A percentile compares a stretch with the other conserved stretches of the same genome.
phyloP scores from a whole-genome alignment of 2,797 vertebrate genomes.

The Phataginus tetradactyla region DNA sequence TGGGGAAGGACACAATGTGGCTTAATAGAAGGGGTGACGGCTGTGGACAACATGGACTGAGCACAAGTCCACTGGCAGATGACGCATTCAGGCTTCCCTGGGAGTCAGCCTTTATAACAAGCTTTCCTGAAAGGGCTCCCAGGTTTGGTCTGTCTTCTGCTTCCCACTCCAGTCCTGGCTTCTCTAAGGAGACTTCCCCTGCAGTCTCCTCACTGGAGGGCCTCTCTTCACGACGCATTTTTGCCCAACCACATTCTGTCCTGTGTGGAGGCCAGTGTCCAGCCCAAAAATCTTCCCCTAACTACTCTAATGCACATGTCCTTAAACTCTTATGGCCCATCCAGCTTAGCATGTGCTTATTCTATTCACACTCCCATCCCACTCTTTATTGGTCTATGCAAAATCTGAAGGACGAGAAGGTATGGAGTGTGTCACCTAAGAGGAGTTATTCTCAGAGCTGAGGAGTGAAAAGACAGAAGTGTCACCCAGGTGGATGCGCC shows the following conservation, averaged over 20 bases:
- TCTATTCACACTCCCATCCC: background rate
- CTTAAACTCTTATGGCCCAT: background rate
- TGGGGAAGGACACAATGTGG: background rate
- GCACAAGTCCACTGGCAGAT: background rate
- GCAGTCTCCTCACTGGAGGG: background rate
- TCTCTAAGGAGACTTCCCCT: background rate
- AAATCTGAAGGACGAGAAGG: background rate
- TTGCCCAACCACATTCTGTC: background rate
- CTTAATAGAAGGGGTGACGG: background rate
- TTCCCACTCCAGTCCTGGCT: background rate
- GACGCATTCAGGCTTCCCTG: background rate
- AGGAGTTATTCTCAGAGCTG: conserved; percentile 30
- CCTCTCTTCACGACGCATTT: background rate
- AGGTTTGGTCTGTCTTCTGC: background rate
- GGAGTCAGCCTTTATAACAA: background rate
- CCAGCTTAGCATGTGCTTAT: background rate
- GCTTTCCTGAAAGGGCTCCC: background rate
- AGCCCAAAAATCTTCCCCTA: background rate
- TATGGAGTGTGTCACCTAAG: background rate
- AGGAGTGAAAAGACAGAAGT: conserved; percentile 50
- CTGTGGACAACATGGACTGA: background rate
- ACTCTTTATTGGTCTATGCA: background rate
- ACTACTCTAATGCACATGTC: background rate
- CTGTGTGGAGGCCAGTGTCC: background rate
- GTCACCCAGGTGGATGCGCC: conserved; percentile 48